Conservation (phyloP, 1,140 invertebrate species). For the Drosophila trapezifrons region DNA sequence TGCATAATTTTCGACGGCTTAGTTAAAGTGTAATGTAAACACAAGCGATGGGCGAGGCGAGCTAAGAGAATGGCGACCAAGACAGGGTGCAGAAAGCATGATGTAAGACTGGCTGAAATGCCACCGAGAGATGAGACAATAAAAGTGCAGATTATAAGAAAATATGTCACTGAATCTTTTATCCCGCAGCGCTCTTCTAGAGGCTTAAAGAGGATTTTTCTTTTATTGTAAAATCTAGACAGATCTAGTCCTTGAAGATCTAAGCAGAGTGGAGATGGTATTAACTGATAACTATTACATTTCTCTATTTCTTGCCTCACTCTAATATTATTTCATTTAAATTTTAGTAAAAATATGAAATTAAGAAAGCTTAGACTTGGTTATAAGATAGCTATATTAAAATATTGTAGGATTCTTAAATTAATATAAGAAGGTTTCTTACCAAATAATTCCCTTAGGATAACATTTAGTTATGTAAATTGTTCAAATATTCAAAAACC, state of each 20-base stretch:
- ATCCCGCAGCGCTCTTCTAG: neutral
- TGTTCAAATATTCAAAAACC: neutral
- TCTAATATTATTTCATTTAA: too few species aligned
- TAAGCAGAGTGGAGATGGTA: neutral
- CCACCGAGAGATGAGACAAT: conserved; percentile 55
- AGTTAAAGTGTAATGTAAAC: conserved; percentile 79
- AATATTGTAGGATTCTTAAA: too few species aligned
- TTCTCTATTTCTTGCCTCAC: too few species aligned
- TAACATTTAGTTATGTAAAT: neutral
- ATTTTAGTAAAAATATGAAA: too few species aligned
- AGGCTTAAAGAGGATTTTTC: conserved; percentile 5
- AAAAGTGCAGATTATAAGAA: conserved; percentile 75
- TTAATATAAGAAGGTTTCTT: neutral
- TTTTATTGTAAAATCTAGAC: neutral
- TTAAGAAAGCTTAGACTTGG: too few species aligned
- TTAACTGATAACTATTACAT: neutral
- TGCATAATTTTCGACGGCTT: conserved; percentile 77
- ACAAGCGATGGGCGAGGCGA: conserved; percentile 41
- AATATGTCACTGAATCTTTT: conserved; percentile 68
- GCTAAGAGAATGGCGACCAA: conserved; percentile 15
- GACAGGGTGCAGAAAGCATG: conserved; percentile 3
- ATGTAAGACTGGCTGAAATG: conserved; percentile 10
- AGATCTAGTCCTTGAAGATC: neutral
- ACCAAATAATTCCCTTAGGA: neutral
- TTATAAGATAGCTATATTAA: too few species aligned